Evolutionary conservation across 2,888 invertebrate species (phyloP).

Genomic region (Timema podura): DNA sequence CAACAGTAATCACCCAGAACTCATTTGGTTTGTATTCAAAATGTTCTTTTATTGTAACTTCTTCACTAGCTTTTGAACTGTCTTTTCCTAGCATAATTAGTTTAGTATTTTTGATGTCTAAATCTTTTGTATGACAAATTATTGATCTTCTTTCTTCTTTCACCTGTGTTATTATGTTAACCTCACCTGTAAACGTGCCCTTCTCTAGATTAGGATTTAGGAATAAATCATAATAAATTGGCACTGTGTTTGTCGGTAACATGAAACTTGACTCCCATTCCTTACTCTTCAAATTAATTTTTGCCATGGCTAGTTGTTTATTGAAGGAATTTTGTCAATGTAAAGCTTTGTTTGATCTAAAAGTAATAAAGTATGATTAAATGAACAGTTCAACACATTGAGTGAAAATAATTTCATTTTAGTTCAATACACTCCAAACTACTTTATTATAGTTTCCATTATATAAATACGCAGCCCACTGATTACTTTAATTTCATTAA

Average conservation of each 20-base stretch:
- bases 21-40: slow-evolving; percentile 32
- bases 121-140: slow-evolving; percentile 49
- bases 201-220: slow-evolving; percentile 59
- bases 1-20: slow-evolving; percentile 32
- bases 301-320: no score
- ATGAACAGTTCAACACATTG: no score
- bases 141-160: slow-evolving; percentile 46
- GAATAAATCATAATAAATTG: slow-evolving; percentile 59
- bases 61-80: slow-evolving; percentile 35
- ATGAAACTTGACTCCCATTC: slow-evolving; percentile 44
- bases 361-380: no score
- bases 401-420: no score
- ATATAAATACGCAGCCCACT: no score
- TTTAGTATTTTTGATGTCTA: slow-evolving; percentile 36
- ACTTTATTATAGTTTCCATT: no score
- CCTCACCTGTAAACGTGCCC: slow-evolving; percentile 57
- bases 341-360: no score
- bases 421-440: no score
- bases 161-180: slow-evolving; percentile 51
- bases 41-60: slow-evolving; percentile 48
- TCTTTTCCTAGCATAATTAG: not conserved
- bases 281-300: no score
- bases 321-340: no score
- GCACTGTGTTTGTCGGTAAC: slow-evolving; percentile 55
- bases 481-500: no score